Evolutionary conservation across 2,888 invertebrate species (phyloP).

Genomic region (Bibio marci): DNA sequence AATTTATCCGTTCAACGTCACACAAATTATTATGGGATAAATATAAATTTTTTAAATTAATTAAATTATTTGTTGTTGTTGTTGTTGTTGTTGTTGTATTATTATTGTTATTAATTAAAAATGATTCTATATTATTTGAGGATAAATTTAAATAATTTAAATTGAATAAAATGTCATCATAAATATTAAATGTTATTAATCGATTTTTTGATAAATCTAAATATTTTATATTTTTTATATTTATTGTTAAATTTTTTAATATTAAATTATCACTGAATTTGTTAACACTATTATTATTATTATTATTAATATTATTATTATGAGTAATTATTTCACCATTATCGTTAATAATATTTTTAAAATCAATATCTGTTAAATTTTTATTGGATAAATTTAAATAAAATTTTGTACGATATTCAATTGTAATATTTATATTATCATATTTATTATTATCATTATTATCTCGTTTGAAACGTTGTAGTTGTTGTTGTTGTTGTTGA

Average conservation of each 20-base stretch:
- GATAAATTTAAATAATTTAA: slow-evolving; percentile 8
- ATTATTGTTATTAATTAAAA: slow-evolving; percentile 1
- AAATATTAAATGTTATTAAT: slow-evolving; percentile 7
- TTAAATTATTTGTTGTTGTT: slow-evolving; percentile 5
- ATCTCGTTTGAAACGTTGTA: too few relatives aligned
- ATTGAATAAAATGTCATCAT: neutral
- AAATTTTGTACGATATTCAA: too few relatives aligned
- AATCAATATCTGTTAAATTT: neutral
- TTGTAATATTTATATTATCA: too few relatives aligned
- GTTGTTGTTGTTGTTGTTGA: too few relatives aligned
- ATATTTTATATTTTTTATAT: slow-evolving; percentile 6
- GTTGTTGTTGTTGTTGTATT: too few relatives aligned
- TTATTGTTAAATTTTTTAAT: slow-evolving; percentile 3
- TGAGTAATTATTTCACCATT: neutral
- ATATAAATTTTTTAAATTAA: slow-evolving; percentile 8
- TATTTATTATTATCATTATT: too few relatives aligned
- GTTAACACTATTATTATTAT: neutral
- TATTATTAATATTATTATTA: neutral
- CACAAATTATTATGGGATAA: slow-evolving; percentile 9
- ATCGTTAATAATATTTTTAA: neutral
- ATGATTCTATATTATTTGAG: slow-evolving; percentile 5
- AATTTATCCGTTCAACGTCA: slow-evolving; percentile 12
- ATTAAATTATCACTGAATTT: neutral
- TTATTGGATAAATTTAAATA: neutral
- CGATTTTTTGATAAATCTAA: slow-evolving; percentile 11